Base-by-base conservation (phyloP, 2,797 vertebrate genomes). In the Pagetopsis macropterus region DNA sequence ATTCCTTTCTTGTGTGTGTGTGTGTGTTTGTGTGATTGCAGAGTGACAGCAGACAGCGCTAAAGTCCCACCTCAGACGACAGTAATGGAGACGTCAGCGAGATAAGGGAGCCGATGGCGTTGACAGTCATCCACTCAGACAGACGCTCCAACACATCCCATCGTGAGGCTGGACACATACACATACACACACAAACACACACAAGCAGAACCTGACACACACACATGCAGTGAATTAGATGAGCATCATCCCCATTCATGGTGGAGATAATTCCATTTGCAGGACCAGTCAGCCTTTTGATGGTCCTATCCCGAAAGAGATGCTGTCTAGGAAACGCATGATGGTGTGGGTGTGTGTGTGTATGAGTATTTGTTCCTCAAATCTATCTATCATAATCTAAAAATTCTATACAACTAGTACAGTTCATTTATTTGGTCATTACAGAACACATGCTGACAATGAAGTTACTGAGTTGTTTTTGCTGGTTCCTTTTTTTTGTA, bases 71-170 rank as follows among this genome's bases (percentile, higher is more conserved):
- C 65, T 81, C 72, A 71, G 54, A 67, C 19, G 40, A 72, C 67
- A 72, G 67, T 86, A 88, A 91, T 87, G 74, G 79, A 90, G 85
- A 78, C 78, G 44, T 87, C 74, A 84, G 76, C 68, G 60, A 68
- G 78, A 78, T 79, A 76, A 79, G 65, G 57, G 62, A 85, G 74
- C 56, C 23, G 6, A 23, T 49, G 17, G 72, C 5, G 17, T 67
- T 80, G 86, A 88, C 86, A 89, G 44, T 80, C 78, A 84, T 81
- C 78, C 75, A 70, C 70, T 76, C 67, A 82, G 76, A 79, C 75
- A 62, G 57, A 82, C 19, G 21, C 33, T 37, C 33, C 31, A 72
- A 72, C 49, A 41, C 54, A 66, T 75, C 54, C 46, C 71, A 78
- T 50, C 61, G 49, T 31, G 41, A 33, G 59, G 21, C 37, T 58